These are phyloP conservation scores for Dromaius novaehollandiae DNA, from an alignment of 2,113 vertebrate species.

Conservation along the genomic window DNA sequence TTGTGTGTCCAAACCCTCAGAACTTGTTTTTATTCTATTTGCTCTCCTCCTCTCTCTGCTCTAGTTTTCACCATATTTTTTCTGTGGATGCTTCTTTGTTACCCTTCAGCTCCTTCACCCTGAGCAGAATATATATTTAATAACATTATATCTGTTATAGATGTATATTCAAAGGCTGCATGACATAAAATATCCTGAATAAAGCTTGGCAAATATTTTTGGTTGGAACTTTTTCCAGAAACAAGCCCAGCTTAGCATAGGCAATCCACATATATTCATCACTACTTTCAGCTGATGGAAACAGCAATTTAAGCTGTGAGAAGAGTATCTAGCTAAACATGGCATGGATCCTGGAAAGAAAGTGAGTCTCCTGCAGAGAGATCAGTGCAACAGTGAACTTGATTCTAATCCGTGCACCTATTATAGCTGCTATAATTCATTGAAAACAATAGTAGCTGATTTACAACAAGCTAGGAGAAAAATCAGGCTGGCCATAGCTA, in stretches of 20 bases:
- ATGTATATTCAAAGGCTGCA: not conserved
- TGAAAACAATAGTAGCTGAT: not conserved
- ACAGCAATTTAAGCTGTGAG: not conserved
- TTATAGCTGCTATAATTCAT: not conserved
- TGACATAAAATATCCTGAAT: not conserved
- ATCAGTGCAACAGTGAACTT: not conserved
- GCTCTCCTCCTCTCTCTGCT: not conserved
- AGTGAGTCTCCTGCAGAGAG: not conserved
- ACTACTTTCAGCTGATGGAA: not conserved
- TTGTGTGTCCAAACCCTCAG: not conserved
- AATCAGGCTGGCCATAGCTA: not conserved
- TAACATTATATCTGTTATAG: not conserved
- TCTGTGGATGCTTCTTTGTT: not conserved
- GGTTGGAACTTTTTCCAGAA: not conserved
- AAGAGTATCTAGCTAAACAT: not conserved
- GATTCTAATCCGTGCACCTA: not conserved
- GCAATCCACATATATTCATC: not conserved
- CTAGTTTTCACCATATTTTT: not conserved
- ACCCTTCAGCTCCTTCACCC: not conserved
- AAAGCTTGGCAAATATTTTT: not conserved
- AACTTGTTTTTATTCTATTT: not conserved
- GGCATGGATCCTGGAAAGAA: not conserved
- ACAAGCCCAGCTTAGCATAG: not conserved
- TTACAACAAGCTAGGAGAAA: not conserved
- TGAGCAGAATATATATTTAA: not conserved